Evolutionary conservation across 2,113 vertebrate genomes (phyloP).

Genomic region (Eubucco bourcierii): DNA sequence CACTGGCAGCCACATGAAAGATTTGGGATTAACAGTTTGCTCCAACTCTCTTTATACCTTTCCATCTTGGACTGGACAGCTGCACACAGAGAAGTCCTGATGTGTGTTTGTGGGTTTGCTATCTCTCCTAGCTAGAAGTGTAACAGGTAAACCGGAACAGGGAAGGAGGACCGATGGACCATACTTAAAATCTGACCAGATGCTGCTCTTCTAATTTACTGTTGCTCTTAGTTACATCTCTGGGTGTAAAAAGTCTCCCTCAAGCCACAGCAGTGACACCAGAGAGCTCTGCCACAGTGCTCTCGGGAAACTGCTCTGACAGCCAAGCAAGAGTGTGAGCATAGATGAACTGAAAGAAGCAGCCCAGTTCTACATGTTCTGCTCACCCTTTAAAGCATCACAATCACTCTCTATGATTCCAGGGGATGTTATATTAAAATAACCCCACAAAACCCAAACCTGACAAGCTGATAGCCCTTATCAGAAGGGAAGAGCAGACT

Average conservation of each 20-base stretch:
- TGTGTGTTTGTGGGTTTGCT: neutral
- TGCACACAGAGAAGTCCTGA: neutral
- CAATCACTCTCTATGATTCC: neutral
- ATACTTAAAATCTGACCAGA: neutral
- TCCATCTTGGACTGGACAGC: neutral
- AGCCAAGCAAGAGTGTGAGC: neutral
- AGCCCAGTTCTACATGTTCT: neutral
- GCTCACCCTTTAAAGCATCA: neutral
- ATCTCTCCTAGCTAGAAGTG: neutral
- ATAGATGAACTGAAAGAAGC: neutral
- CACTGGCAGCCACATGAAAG: constrained; percentile 13
- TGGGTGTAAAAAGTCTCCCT: neutral
- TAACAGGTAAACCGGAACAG: neutral
- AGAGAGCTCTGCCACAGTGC: neutral
- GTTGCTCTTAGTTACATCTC: neutral
- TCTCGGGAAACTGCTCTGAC: neutral
- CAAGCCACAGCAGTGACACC: neutral
- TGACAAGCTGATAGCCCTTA: neutral
- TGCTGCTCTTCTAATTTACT: neutral
- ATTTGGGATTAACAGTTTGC: neutral
- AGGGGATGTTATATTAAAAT: neutral
- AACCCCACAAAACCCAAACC: neutral
- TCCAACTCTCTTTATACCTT: neutral
- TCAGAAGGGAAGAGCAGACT: neutral
- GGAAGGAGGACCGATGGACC: neutral